Evolutionary conservation across 64 coral and sea anemone species (phyloP).

Genomic region (Stichodactyla mertensii): DNA sequence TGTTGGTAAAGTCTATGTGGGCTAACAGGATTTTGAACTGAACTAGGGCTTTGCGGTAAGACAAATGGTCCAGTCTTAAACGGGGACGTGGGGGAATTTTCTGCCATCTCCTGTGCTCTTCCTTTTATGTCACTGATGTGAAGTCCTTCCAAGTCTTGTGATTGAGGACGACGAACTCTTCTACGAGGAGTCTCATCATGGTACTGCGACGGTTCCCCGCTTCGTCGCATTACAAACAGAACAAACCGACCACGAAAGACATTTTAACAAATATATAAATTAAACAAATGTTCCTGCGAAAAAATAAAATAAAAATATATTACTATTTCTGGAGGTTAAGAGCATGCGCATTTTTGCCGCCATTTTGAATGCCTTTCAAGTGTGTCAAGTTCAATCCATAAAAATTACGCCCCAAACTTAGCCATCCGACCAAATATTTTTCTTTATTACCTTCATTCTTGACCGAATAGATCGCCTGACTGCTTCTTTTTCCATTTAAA

Average conservation of each 20-base stretch:
- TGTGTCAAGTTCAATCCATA: slow-evolving; percentile 40
- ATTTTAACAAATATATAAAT: slow-evolving; percentile 15
- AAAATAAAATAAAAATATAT: slow-evolving; percentile 41
- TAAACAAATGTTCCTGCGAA: slow-evolving; percentile 19
- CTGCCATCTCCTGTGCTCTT: slow-evolving; percentile 60
- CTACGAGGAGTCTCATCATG: slow-evolving; percentile 97
- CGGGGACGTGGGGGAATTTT: slow-evolving; percentile 79
- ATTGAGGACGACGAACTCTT: slow-evolving; percentile 85
- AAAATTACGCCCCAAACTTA: slow-evolving; percentile 36
- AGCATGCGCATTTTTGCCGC: slow-evolving; percentile 95
- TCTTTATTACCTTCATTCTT: not conserved
- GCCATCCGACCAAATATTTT: slow-evolving; percentile 50
- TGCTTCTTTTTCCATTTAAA: slow-evolving; percentile 3
- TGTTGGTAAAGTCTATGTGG: slow-evolving; percentile 62
- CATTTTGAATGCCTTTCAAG: slow-evolving; percentile 71
- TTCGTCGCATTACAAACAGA: slow-evolving; percentile 81
- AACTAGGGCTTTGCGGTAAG: slow-evolving; percentile 48
- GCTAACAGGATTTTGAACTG: slow-evolving; percentile 57
- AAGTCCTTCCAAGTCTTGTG: slow-evolving; percentile 86
- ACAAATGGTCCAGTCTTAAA: slow-evolving; percentile 74
- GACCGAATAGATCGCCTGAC: not conserved
- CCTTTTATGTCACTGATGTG: slow-evolving; percentile 71
- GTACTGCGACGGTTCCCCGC: slow-evolving; percentile 88
- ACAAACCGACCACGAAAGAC: slow-evolving; percentile 13
- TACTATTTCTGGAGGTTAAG: slow-evolving; percentile 39